These are phyloP conservation scores for Microtus richardsoni DNA, from an alignment of 2,113 vertebrate genomes.

Conservation along the genomic window DNA sequence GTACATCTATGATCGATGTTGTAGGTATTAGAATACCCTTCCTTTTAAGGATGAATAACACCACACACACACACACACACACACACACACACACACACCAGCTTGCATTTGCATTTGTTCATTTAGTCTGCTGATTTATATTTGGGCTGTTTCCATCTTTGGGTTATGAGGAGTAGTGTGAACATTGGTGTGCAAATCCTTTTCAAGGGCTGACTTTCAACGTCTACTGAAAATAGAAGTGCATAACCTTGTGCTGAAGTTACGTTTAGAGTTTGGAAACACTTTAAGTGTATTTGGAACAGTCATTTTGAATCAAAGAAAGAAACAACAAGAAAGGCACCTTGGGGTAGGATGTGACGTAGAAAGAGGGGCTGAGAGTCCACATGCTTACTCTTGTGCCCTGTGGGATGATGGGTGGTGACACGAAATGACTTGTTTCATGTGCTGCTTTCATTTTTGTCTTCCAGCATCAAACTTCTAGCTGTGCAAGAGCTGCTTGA, in stretches of 20 bases:
- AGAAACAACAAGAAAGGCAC: not conserved
- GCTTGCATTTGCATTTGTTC: not conserved
- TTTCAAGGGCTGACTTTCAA: not conserved
- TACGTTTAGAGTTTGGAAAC: not conserved
- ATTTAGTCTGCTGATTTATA: not conserved
- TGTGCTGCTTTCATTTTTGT: slow-evolving; percentile 67
- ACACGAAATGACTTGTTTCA: slow-evolving; percentile 62
- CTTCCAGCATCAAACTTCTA: slow-evolving; percentile 95
- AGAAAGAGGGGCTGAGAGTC: not conserved
- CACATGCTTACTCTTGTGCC: not conserved
- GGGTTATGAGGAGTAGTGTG: not conserved
- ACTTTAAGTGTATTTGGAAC: not conserved
- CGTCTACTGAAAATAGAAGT: not conserved
- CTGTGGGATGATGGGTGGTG: not conserved
- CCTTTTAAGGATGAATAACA: not conserved
- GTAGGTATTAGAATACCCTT: not conserved
- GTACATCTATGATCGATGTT: accelerated
- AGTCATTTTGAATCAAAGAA: not conserved
- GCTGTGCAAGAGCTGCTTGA: slow-evolving; percentile 97
- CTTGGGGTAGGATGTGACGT: not conserved
- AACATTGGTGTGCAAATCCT: not conserved
- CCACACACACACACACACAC: not conserved
- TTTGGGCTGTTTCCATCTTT: not conserved
- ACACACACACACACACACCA: not conserved
- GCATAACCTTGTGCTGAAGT: not conserved